These are phyloP conservation scores for Corydoras sp. DNA, from an alignment of 2,113 vertebrate species.

Conservation along the genomic window DNA sequence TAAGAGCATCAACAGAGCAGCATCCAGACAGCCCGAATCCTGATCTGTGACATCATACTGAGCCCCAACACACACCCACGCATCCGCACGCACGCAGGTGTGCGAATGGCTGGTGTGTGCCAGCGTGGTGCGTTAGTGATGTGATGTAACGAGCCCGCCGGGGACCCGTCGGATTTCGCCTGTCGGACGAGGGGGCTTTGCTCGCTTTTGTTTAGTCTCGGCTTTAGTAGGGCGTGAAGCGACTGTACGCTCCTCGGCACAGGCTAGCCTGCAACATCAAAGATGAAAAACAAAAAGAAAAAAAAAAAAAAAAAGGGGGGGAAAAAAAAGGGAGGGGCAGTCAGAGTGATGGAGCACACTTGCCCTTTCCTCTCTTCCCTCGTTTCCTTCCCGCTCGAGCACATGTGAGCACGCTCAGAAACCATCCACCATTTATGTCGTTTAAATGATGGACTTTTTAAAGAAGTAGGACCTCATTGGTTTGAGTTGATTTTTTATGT, in stretches of 20 bases:
- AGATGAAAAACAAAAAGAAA: conserved; percentile 72
- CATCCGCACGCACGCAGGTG: neutral
- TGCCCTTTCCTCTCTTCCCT: conserved; percentile 41
- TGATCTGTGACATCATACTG: conserved; percentile 22
- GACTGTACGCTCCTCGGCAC: conserved; percentile 85
- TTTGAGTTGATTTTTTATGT: too few relatives aligned
- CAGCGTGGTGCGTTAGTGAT: conserved; percentile 22
- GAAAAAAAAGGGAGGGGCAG: conserved; percentile 61
- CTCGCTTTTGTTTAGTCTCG: conserved; percentile 35
- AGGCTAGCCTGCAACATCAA: conserved; percentile 92
- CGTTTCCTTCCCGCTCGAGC: neutral
- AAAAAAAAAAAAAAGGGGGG: conserved; percentile 50
- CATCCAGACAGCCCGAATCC: too few relatives aligned
- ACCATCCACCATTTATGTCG: too few relatives aligned
- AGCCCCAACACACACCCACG: conserved; percentile 4
- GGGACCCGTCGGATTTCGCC: conserved; percentile 57
- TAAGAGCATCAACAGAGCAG: too few relatives aligned
- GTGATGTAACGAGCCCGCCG: conserved; percentile 45
- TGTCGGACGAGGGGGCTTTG: conserved; percentile 53
- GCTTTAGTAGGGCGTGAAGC: conserved; percentile 83
- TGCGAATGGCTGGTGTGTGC: conserved; percentile 30
- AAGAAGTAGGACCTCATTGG: too few relatives aligned
- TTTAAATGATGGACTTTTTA: too few relatives aligned
- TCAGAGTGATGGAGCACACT: conserved; percentile 70
- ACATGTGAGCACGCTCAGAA: neutral